A percentile compares a stretch with the other conserved stretches of the same genome.
Conservation (phyloP, 2,888 invertebrate species). For the Lepidonotus clava region DNA sequence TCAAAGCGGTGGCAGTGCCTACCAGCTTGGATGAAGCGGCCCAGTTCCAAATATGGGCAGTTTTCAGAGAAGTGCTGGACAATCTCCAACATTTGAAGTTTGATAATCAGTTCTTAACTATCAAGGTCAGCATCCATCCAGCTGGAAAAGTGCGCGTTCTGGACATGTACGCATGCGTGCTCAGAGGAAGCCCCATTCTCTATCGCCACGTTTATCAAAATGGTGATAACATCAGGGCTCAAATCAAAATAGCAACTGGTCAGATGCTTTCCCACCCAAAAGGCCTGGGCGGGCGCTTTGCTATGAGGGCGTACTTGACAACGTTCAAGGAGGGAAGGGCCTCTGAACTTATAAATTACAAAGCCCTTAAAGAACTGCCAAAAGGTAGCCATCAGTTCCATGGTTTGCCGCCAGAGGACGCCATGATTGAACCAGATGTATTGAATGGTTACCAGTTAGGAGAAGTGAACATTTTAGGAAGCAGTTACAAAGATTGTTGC, state of each 20-base stretch:
- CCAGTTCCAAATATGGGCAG: constrained; percentile 40
- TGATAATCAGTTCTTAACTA: constrained; percentile 22
- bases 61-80: neutral
- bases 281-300: neutral
- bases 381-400: neutral
- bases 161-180: neutral
- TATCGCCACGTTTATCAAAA: constrained; percentile 31
- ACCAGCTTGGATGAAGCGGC: neutral
- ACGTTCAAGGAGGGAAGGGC: constrained; percentile 4
- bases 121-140: neutral
- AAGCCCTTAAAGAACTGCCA: neutral
- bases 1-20: neutral
- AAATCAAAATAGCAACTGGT: neutral
- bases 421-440: constrained; percentile 13
- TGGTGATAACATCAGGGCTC: constrained; percentile 12
- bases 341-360: neutral
- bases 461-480: constrained; percentile 7
- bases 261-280: neutral
- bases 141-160: neutral
- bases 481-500: neutral
- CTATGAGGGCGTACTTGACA: neutral
- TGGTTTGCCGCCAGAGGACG: neutral
- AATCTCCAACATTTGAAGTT: neutral
- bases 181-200: neutral
- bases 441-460: neutral